Evolutionary conservation across 1,140 invertebrate genomes (phyloP).

Genomic region (Drosophila pandora): DNA sequence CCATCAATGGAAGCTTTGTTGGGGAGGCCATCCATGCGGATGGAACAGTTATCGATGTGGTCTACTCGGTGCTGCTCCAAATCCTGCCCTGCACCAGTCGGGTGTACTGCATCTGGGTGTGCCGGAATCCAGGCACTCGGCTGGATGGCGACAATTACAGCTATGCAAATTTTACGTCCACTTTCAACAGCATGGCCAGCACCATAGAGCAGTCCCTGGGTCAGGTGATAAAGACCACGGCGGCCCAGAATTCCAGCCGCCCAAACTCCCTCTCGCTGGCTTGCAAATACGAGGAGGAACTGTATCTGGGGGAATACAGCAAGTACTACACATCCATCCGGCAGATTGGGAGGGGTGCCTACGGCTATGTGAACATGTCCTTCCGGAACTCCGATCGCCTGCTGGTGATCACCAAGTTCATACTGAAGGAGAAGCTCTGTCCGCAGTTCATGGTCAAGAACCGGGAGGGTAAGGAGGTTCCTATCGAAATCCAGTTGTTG

Average conservation of each 20-base stretch:
- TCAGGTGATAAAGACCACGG: slow-evolving; percentile 69
- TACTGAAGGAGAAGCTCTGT: slow-evolving; percentile 89
- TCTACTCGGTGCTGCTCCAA: slow-evolving; percentile 63
- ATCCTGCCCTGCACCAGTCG: slow-evolving; percentile 73
- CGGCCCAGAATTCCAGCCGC: slow-evolving; percentile 83
- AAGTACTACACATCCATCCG: slow-evolving; percentile 88
- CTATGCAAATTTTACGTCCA: slow-evolving; percentile 83
- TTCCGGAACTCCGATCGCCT: slow-evolving; percentile 86
- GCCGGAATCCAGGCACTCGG: slow-evolving; percentile 84
- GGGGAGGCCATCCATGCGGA: slow-evolving; percentile 65
- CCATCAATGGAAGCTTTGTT: slow-evolving; percentile 56
- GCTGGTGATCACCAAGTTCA: slow-evolving; percentile 90
- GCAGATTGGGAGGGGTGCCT: slow-evolving; percentile 91
- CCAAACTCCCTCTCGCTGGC: slow-evolving; percentile 85
- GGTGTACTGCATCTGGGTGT: slow-evolving; percentile 85
- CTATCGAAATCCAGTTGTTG: slow-evolving; percentile 88
- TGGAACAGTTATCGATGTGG: slow-evolving; percentile 55
- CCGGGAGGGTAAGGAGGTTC: slow-evolving; percentile 85
- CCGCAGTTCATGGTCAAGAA: slow-evolving; percentile 88
- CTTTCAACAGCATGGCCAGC: slow-evolving; percentile 84
- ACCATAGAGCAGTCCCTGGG: slow-evolving; percentile 84
- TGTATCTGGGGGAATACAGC: slow-evolving; percentile 86
- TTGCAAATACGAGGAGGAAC: slow-evolving; percentile 85
- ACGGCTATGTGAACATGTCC: slow-evolving; percentile 90
- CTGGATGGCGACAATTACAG: slow-evolving; percentile 61